Conservation (phyloP, 2,888 invertebrate species). For the Drosophila paramelanica region DNA sequence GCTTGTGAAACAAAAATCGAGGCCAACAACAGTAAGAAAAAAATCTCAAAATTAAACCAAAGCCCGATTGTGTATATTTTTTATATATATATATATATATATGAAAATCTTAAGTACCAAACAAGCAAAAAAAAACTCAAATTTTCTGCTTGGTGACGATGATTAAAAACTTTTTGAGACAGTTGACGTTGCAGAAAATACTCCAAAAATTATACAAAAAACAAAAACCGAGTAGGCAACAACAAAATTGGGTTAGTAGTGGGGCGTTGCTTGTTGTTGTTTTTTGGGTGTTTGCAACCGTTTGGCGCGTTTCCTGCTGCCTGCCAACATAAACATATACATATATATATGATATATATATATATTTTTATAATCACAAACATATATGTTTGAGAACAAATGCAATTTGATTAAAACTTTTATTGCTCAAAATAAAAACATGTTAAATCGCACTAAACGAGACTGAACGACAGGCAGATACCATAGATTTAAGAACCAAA, state of each 20-base stretch:
- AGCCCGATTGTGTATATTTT: conserved; percentile 18
- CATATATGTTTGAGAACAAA: conserved; percentile 25
- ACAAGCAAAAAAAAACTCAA: conserved; percentile 30
- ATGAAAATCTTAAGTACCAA: conserved; percentile 50
- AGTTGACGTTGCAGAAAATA: conserved; percentile 69
- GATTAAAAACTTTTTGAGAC: conserved; percentile 73
- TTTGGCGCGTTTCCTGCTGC: conserved; percentile 6
- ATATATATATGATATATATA: not conserved
- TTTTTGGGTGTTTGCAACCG: not conserved
- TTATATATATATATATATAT: too few relatives aligned
- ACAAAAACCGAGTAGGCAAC: conserved; percentile 6
- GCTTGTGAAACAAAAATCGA: conserved; percentile 46
- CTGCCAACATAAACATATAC: conserved; percentile 5
- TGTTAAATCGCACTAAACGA: not conserved
- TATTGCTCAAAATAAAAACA: conserved; percentile 1
- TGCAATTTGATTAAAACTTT: conserved; percentile 62
- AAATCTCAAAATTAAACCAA: conserved; percentile 22
- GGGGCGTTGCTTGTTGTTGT: conserved; percentile 6
- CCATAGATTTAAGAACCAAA: too few relatives aligned
- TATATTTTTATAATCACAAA: not conserved
- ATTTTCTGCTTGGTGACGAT: conserved; percentile 58
- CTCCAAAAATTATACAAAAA: conserved; percentile 25
- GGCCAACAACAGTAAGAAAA: conserved; percentile 43
- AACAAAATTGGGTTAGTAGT: conserved; percentile 48
- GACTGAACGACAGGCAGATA: not conserved